Evolutionary conservation across 2,797 vertebrate genomes (phyloP).

Genomic region (Cynodonichthys magdalenae): DNA sequence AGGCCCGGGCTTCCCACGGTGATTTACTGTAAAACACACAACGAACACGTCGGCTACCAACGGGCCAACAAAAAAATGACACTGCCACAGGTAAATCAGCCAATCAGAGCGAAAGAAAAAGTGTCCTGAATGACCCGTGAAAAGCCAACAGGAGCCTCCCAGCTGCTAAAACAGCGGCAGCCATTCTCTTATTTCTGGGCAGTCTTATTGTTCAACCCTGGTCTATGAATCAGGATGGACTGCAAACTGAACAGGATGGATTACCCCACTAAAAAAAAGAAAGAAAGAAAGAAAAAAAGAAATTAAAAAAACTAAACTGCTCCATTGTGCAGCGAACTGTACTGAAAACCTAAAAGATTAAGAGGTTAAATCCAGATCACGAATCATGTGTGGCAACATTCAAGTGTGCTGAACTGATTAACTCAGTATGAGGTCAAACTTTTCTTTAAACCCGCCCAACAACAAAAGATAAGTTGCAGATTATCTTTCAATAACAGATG

Average conservation of each 20-base stretch:
- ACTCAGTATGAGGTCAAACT: slow-evolving; percentile 14
- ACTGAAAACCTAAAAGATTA: slow-evolving; percentile 37
- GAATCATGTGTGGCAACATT: slow-evolving; percentile 21
- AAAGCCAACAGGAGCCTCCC: slow-evolving; percentile 72
- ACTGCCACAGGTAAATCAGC: slow-evolving; percentile 72
- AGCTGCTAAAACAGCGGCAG: slow-evolving; percentile 46
- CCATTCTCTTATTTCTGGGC: slow-evolving; percentile 45
- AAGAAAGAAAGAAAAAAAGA: background rate
- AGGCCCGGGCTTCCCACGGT: slow-evolving; percentile 81
- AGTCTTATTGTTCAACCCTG: slow-evolving; percentile 52
- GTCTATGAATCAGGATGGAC: slow-evolving; percentile 43
- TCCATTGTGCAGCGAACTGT: slow-evolving; percentile 25
- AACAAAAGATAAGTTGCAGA: slow-evolving; percentile 1
- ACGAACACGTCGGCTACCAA: slow-evolving; percentile 67
- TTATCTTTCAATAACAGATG: slow-evolving; percentile 13
- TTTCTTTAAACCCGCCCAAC: background rate
- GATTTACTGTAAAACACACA: slow-evolving; percentile 80
- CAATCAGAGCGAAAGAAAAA: slow-evolving; percentile 61
- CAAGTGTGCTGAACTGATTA: slow-evolving; percentile 25
- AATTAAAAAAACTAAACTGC: slow-evolving; percentile 34
- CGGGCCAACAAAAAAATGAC: slow-evolving; percentile 55
- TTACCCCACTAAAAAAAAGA: slow-evolving; percentile 26
- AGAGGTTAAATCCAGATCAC: slow-evolving; percentile 40
- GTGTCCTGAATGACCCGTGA: slow-evolving; percentile 67
- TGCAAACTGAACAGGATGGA: slow-evolving; percentile 42